phyloP scores from a whole-genome alignment of 2,797 vertebrate genomes.

The Ceyx erithaca region DNA sequence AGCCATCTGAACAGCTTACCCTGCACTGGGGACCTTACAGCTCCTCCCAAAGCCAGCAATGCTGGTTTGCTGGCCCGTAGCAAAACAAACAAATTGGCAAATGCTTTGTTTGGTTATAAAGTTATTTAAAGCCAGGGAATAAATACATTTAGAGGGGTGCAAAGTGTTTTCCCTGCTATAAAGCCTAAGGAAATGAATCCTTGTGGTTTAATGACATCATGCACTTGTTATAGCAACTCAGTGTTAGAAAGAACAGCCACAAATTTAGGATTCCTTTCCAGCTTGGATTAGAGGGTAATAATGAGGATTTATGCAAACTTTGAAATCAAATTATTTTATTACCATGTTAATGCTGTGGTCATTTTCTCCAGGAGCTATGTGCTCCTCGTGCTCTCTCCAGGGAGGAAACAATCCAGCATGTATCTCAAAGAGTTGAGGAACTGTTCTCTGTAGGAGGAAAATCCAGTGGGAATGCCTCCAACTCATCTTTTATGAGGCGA shows the following conservation, averaged over 20 bases:
- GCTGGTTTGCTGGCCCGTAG: not conserved
- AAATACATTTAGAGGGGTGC: not conserved
- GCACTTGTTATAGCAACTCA: not conserved
- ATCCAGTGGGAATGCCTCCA: conserved; percentile 35
- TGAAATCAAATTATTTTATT: not conserved
- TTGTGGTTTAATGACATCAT: not conserved
- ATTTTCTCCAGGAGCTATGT: not conserved
- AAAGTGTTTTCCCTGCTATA: not conserved
- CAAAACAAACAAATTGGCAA: not conserved
- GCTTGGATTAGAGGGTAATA: not conserved
- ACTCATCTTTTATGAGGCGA: conserved; percentile 39
- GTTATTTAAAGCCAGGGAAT: not conserved
- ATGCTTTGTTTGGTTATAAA: not conserved
- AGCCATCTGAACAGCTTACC: not conserved
- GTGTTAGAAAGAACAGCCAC: not conserved
- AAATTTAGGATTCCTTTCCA: not conserved
- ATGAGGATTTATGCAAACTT: not conserved
- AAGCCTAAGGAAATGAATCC: not conserved
- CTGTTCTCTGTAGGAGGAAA: conserved; percentile 2
- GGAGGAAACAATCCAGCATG: not conserved
- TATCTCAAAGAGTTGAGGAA: not conserved
- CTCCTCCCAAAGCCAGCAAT: not conserved
- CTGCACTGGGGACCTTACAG: not conserved
- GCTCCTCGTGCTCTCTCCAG: not conserved
- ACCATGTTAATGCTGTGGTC: not conserved